phyloP scores from a whole-genome alignment of 2,797 vertebrate species.

The Pygocentrus nattereri region DNA sequence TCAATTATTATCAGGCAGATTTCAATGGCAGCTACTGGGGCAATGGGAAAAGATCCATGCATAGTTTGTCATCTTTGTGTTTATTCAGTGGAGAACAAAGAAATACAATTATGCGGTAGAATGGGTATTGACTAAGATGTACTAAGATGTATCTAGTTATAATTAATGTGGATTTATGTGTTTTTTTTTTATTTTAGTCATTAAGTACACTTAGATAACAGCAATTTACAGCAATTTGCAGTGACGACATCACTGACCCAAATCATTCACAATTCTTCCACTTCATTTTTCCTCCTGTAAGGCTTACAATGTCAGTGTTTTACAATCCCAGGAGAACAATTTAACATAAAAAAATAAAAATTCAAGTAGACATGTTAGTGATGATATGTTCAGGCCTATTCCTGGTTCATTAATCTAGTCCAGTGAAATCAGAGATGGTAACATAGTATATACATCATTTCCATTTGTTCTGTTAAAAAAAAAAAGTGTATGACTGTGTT shows the following conservation, averaged over 20 bases:
- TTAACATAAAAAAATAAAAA: conserved; percentile 10
- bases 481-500: background rate
- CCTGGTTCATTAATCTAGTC: background rate
- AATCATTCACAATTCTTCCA: conserved; percentile 12
- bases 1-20: background rate
- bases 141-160: background rate
- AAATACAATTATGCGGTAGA: background rate
- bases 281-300: background rate
- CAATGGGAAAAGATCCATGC: background rate
- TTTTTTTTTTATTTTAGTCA: conserved; percentile 39
- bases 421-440: background rate
- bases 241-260: conserved; percentile 16
- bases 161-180: conserved; percentile 10
- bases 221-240: conserved; percentile 19
- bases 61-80: background rate
- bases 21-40: background rate
- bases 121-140: background rate
- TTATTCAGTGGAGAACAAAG: background rate
- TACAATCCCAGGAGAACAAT: conserved; percentile 22
- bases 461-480: background rate
- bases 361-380: conserved; percentile 8
- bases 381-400: background rate
- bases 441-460: background rate
- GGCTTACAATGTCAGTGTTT: background rate
- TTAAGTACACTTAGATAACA: conserved; percentile 48